Evolutionary conservation across 2,113 vertebrate species (phyloP), one percentile per base, ranked within the genome.

Genomic region (Hydrolagus affinis): DNA sequence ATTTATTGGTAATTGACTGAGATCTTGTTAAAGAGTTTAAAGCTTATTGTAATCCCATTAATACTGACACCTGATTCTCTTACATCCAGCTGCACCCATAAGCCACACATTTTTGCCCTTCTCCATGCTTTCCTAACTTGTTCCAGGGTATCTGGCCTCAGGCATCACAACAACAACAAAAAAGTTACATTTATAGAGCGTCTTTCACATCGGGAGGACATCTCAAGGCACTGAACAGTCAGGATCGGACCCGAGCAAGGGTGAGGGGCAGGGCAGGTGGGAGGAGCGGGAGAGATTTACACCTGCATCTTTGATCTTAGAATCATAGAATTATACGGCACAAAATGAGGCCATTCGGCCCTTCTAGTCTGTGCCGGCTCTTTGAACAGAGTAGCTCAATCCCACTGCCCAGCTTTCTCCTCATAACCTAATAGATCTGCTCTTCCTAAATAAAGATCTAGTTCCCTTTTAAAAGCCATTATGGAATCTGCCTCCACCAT

Each of bases 31-130:
- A 66, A 74, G 92, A 69, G 64, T 86, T 87, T 85, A 87, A 90
- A 86, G 88, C 89, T 87, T 90, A 89, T 85, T 87, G 85, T 90
- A 91, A 92, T 91, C 88, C 85, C 89, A 88, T 88, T 90, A 90
- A 90, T 88, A 89, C 87, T 71, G 87, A 85, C 85, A 90, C 87
- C 85, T 90, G 80, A 87, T 90, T 87, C 7, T 62, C 85, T 90
- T 90, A 88, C 85, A 88, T 88, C 86, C 88, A 73, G 87, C 87
- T 85, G 88, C 91, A 90, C 87, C 87, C 85, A 76, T 88, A 89
- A 89, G 88, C 87, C 87, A 87, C 21, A 64, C 17, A 86, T 28
- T 64, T 88, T n/a, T 30, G 19, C 60, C 68, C n/a, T 28, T 72
- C 57, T 74, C 59, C 15, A 72, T 57, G 74, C 74, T 75, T 85